phyloP scores from a whole-genome alignment of 2,113 vertebrate genomes.

The Passerina amoena region DNA sequence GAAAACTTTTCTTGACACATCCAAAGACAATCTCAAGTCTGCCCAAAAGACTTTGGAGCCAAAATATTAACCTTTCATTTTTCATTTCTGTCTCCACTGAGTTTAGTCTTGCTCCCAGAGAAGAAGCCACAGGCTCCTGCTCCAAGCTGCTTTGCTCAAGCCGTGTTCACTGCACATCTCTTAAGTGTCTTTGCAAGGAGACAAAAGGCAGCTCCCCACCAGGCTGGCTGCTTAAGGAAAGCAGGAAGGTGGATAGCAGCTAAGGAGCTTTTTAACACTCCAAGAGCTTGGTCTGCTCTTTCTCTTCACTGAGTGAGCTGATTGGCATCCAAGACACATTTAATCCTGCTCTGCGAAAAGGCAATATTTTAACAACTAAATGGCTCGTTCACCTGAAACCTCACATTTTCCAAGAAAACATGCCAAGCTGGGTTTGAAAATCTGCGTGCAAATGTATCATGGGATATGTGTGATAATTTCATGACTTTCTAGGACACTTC shows the following conservation, averaged over 20 bases:
- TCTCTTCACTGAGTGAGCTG: background rate
- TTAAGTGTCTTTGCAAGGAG: background rate
- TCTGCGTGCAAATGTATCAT: background rate
- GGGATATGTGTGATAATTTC: background rate
- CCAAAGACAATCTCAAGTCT: conserved; percentile 27
- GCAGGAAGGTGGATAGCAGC: background rate
- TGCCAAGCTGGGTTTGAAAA: conserved; percentile 4
- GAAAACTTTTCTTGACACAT: background rate
- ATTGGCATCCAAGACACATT: conserved; percentile 3
- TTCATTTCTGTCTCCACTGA: background rate
- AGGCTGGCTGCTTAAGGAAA: background rate
- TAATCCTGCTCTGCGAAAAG: background rate
- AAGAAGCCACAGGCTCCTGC: background rate
- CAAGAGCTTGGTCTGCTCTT: conserved; percentile 6
- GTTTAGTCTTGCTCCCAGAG: background rate
- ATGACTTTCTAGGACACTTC: background rate
- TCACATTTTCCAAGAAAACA: conserved; percentile 43
- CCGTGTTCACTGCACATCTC: background rate
- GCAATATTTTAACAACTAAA: background rate
- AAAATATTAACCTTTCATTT: conserved; percentile 18
- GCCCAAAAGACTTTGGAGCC: conserved; percentile 6
- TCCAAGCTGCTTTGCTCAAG: background rate
- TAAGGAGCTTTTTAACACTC: conserved; percentile 11
- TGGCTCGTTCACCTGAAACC: background rate
- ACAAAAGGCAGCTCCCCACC: background rate